phyloP scores from a whole-genome alignment of 2,797 vertebrate species.

The Poecilia gillii region DNA sequence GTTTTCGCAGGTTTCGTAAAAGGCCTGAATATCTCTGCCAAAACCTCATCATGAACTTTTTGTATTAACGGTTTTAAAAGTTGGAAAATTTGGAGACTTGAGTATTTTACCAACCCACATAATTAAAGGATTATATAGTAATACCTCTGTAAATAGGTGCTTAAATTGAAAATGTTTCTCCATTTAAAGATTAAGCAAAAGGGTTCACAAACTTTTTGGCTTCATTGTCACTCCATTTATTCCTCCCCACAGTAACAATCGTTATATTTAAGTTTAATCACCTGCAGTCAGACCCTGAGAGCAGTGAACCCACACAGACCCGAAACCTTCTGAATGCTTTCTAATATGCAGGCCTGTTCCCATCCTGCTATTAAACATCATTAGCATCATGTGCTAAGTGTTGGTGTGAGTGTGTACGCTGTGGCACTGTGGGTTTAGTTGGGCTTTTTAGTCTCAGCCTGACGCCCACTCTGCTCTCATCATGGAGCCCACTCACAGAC shows the following conservation, averaged over 20 bases:
- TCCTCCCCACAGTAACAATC: background rate
- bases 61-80: background rate
- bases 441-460: constrained; percentile 41
- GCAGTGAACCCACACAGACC: constrained; percentile 4
- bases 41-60: background rate
- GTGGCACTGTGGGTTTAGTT: constrained; percentile 38
- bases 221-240: background rate
- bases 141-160: background rate
- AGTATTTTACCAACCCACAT: background rate
- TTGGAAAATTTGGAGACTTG: too few species aligned
- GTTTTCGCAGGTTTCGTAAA: background rate
- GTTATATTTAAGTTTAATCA: constrained; percentile 8
- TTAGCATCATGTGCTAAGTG: constrained; percentile 47
- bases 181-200: background rate
- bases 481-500: constrained; percentile 63
- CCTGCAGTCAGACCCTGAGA: constrained; percentile 17
- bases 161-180: background rate
- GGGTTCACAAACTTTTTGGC: background rate
- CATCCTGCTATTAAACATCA: constrained; percentile 37
- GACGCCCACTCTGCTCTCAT: constrained; percentile 62
- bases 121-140: background rate
- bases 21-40: background rate
- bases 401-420: constrained; percentile 36
- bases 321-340: background rate
- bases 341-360: constrained; percentile 13